A percentile compares a stretch with the other conserved stretches of the same genome.
Evolutionary conservation across 2,113 vertebrate genomes (phyloP).

Genomic region (Cyphomyrus plagiostoma): DNA sequence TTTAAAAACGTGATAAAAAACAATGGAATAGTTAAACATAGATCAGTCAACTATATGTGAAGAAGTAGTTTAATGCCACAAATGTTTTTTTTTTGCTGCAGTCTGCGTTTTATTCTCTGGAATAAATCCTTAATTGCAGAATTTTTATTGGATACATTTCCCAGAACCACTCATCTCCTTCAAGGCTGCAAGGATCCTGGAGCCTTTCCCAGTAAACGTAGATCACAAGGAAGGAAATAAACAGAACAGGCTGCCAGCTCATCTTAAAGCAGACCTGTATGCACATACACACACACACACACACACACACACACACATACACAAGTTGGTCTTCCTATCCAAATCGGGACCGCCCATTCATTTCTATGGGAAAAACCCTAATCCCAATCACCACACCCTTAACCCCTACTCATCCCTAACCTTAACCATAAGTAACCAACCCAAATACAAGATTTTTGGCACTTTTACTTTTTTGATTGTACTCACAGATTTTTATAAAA

Average conservation of each 20-base stretch:
- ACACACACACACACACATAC: not conserved
- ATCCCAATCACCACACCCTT: not conserved
- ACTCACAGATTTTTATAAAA: too few species aligned
- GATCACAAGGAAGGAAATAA: not conserved
- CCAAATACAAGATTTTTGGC: too few species aligned
- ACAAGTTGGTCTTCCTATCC: not conserved
- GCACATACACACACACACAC: not conserved
- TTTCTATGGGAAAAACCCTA: not conserved
- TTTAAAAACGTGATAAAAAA: not conserved
- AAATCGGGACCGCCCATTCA: not conserved
- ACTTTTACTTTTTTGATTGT: too few species aligned
- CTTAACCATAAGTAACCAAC: too few species aligned
- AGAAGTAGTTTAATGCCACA: not conserved
- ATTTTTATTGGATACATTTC: not conserved
- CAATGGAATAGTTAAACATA: not conserved
- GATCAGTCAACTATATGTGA: not conserved
- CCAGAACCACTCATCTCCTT: not conserved
- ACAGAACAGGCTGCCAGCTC: not conserved
- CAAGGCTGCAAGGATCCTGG: not conserved
- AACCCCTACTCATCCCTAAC: not conserved
- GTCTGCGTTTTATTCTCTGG: not conserved
- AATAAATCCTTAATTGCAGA: not conserved
- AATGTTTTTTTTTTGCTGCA: not conserved
- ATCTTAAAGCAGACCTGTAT: not conserved
- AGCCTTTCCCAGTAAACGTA: not conserved